Percentiles rank a stretch among this genome's conserved stretches.
Evolutionary conservation across 2,113 vertebrate species (phyloP).

Genomic region (Hystrix brachyura): DNA sequence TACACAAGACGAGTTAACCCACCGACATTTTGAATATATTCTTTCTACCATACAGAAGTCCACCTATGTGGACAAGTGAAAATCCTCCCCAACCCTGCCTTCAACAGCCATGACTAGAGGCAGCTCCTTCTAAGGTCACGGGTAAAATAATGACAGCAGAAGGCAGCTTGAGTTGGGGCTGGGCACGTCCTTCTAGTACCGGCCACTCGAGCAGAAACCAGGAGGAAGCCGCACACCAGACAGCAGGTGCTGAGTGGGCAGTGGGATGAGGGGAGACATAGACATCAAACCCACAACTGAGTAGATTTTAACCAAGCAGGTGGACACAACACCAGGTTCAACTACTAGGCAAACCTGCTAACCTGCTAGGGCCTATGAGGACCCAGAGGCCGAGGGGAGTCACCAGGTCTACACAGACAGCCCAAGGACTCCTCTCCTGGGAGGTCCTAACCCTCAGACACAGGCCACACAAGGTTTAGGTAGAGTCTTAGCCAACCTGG

Average conservation of each 20-base stretch:
- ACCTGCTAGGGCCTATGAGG: neutral
- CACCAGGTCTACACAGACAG: conserved; percentile 5
- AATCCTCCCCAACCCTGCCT: neutral
- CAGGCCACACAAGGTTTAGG: neutral
- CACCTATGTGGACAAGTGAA: neutral
- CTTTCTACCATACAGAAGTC: neutral
- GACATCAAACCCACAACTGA: neutral
- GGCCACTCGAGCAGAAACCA: neutral
- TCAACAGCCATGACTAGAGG: neutral
- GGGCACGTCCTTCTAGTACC: neutral
- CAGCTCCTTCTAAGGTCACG: neutral
- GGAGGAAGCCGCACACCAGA: neutral
- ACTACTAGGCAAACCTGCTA: neutral
- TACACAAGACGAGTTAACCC: neutral
- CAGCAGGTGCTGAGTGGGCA: neutral
- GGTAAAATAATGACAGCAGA: neutral
- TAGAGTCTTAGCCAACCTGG: neutral
- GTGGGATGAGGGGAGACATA: neutral
- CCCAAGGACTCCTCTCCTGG: neutral
- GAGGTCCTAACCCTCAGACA: neutral
- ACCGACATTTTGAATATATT: conserved; percentile 8
- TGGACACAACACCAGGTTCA: neutral
- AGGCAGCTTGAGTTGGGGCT: neutral
- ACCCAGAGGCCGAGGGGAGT: neutral
- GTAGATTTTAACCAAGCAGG: neutral